Base-by-base conservation (phyloP, 2,113 vertebrate genomes). In the Hyla sarda region DNA sequence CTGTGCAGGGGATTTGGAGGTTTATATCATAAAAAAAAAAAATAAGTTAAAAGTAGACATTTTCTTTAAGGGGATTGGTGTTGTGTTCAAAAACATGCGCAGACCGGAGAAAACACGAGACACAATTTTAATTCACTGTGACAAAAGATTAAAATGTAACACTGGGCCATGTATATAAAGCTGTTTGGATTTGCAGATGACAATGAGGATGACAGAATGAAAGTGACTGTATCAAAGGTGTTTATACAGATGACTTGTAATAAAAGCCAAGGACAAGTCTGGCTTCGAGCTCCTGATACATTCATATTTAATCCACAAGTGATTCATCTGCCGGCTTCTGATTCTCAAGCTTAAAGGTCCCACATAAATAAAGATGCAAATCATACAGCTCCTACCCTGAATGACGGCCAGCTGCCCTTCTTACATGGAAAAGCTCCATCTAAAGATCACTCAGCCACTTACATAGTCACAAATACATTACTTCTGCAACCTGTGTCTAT, bases 331-430 rank as follows among this genome's bases (percentile, higher is more conserved):
- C 74, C 21, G 32, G 32, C 12, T 78, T 54, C 62, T 65, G 58
- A 67, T 77, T 62, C 75, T 58, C 72, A 62, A 76, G 54, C 45
- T 50, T 19, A 76, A 85, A 85, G 28, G 34, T 67, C 58, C 71
- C 54, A 69, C 74, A 78, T 78, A 85, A 78, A 85, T 85, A 65
- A 85, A 28, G 41, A 56, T 85, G 74, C 21, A 85, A 78, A 85
- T 77, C 83, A 67, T 28, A 52, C 34, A 21, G 30, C 74, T 85
- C 23, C 45, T 67, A 21, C 28, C 6, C 74, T 21, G 32, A 2
- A 10, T 58, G n/a, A 19, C 60, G 50, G 23, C 60, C 60, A 10
- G 48, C 75, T 48, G 60, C 19, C 32, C 52, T 41, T 16, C 50
- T 30, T 23, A 58, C 52, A 19, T 54, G 52, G 19, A 5, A 54